Evolutionary conservation across 2,888 invertebrate genomes (phyloP).

Genomic region (Troilus luridus): DNA sequence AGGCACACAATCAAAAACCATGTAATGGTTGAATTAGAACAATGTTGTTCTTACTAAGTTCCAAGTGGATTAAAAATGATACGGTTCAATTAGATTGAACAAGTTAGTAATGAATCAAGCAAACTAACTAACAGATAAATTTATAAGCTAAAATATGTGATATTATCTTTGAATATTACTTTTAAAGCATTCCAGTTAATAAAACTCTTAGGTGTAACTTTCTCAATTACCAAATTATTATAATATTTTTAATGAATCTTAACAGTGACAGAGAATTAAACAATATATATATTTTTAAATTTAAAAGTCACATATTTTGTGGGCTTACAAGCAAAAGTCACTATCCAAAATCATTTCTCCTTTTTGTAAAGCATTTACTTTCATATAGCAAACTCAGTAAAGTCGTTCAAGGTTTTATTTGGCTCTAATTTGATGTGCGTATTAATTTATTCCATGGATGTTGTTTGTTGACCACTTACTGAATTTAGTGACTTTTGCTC

Average conservation of each 20-base stretch:
- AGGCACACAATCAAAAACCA: constrained; percentile 49
- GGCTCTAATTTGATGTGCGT: too few relatives aligned
- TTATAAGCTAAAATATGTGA: not conserved
- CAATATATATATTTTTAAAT: not conserved
- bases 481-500: not conserved
- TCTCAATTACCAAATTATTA: not conserved
- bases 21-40: constrained; percentile 2
- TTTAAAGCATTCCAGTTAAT: not conserved
- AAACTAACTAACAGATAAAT: not conserved
- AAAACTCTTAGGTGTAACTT: not conserved
- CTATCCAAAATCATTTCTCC: too few relatives aligned
- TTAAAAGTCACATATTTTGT: not conserved
- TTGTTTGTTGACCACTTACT: too few relatives aligned
- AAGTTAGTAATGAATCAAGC: not conserved
- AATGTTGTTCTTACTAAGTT: not conserved
- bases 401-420: too few relatives aligned
- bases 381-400: too few relatives aligned
- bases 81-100: not conserved
- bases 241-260: not conserved
- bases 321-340: too few relatives aligned
- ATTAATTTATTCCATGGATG: too few relatives aligned
- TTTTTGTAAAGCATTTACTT: too few relatives aligned
- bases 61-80: not conserved
- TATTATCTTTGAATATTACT: constrained; percentile 8
- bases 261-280: not conserved